Evolutionary conservation across 1,140 invertebrate species (phyloP), one percentile per base, ranked within the genome.

Genomic region (Ceratoteleas bidentatus): DNA sequence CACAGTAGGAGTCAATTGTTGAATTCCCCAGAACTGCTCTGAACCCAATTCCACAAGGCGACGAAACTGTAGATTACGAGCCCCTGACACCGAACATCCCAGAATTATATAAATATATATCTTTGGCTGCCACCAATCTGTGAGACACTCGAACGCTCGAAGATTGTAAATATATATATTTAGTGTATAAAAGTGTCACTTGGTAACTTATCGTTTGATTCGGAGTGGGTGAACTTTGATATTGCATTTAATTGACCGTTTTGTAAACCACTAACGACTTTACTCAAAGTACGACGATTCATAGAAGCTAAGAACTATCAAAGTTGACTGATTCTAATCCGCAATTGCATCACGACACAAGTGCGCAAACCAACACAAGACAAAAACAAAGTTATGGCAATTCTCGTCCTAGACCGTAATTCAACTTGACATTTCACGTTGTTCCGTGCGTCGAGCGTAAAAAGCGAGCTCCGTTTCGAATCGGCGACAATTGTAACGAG

Each of bases 381-480:
- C 24, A 24, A 24, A 24, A 24, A 24, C 24, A 24, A 24, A 24
- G 24, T 24, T 24, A 24, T 24, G 24, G 62, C 52, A 77, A 78
- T 70, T 83, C 75, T 80, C 64, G 58, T 86, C 75, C 61, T 86
- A 86, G 79, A 32, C 84, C 78, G 69, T 81, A 65, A 74, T 76
- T 56, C 72, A 83, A 81, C 79, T 83, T 84, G 58, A 76, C 75
- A 83, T 79, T 70, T 72, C 70, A 83, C 54, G 79, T 72, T 73
- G 75, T 58, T 69, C 58, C 56, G 70, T 56, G 47, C 40, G 64
- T 83, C 65, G 15, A 78, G 78, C 70, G 65, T 73, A 68, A 62
- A 16, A 64, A 32, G 16, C 49, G 65, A 49, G 75, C 70, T 70
- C 53, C 43, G 60, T 70, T 83, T 53, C 16, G 32, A 77, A 60